Evolutionary conservation across 2,113 vertebrate genomes (phyloP), one percentile per base, ranked within the genome.

Genomic region (Pholis gunnellus): DNA sequence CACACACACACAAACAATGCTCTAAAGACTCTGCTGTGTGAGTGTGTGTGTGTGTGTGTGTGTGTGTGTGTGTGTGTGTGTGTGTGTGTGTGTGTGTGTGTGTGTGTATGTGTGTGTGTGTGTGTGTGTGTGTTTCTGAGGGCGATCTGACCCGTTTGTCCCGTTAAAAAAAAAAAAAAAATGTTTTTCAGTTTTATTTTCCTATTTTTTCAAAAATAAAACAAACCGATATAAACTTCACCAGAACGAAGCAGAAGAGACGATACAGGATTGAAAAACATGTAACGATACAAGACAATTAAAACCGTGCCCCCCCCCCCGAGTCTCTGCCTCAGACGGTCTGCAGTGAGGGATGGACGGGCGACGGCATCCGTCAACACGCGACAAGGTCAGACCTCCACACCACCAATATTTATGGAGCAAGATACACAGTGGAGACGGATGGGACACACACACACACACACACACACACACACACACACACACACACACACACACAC

Each of bases 371-470:
- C 87, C 57, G 87, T 93, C 88, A 91, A 76, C 74, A 73, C 75
- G 63, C 20, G 90, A 90, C 91, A 91, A 91, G 91, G 90, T 93
- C 88, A 82, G 74, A 89, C 72, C 81, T 67, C 83, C 85, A 79
- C 76, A 79, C 79, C 66, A 75, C 67, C 87, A 84, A 91, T 89
- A 87, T 93, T 93, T 89, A 93, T 87, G 83, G 64, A 89, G 87
- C 71, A 65, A 69, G 67, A 78, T 66, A 83, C 69, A 83, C 34
- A 52, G 71, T 8, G 50, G 65, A 88, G 86, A 90, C 66, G 52
- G 64, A 87, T 89, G 75, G 61, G 64, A 71, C 46, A 7, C 48
- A 9, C 48, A 20, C 48, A 50, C 48, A 50, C 48, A 50, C 48
- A 50, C 48, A 50, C 48, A 50, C 48, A 50, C 44, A 46, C 44